phyloP scores from a whole-genome alignment of 2,113 vertebrate genomes.

The Nansenia antarctica region DNA sequence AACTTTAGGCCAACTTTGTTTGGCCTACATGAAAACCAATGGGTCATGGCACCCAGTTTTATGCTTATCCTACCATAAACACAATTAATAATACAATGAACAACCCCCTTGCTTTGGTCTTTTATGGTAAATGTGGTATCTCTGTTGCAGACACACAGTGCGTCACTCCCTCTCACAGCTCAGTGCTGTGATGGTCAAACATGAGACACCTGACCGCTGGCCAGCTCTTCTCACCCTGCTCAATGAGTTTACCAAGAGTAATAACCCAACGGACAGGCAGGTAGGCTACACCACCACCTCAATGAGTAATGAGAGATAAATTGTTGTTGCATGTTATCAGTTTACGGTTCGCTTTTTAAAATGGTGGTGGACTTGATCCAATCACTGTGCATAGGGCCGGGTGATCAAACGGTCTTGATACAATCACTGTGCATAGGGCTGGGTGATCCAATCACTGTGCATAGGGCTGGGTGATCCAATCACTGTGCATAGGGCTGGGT shows the following conservation, averaged over 20 bases:
- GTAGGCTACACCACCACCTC: no score
- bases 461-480: no score
- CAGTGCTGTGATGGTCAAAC: slow-evolving; percentile 82
- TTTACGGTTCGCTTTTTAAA: no score
- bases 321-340: no score
- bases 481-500: no score
- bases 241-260: slow-evolving; percentile 79
- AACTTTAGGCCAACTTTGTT: no score
- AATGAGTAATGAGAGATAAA: no score
- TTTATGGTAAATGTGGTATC: background rate
- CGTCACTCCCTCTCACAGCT: slow-evolving; percentile 86
- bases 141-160: slow-evolving; percentile 78
- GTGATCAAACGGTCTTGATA: no score
- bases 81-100: background rate
- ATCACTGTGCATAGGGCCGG: no score
- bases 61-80: background rate
- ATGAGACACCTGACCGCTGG: slow-evolving; percentile 85
- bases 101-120: background rate
- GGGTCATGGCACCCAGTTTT: background rate
- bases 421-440: no score
- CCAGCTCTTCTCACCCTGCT: slow-evolving; percentile 83
- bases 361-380: no score
- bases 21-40: background rate
- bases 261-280: slow-evolving; percentile 77
- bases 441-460: no score